Evolutionary conservation across 2,113 vertebrate species (phyloP).

Genomic region (Ciconia boyciana): DNA sequence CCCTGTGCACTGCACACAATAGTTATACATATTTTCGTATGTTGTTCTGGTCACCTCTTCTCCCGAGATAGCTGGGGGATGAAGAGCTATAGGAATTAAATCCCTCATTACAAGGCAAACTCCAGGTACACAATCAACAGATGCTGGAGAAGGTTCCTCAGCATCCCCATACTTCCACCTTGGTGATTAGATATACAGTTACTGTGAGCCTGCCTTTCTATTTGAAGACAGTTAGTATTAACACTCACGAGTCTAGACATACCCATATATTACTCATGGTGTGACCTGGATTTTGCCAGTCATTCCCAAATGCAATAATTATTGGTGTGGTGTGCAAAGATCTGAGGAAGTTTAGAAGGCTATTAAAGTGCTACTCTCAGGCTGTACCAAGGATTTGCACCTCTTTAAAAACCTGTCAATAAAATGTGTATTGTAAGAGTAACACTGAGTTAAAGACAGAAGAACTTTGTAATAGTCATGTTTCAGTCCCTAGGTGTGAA

Average conservation of each 20-base stretch:
- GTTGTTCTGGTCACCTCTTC: background rate
- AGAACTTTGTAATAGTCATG: background rate
- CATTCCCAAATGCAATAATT: background rate
- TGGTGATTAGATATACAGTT: background rate
- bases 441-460: background rate
- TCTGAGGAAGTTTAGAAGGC: background rate
- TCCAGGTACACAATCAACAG: background rate
- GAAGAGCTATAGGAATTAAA: background rate
- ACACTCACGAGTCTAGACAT: background rate
- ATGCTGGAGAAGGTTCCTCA: background rate
- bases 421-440: background rate
- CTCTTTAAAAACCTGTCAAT: constrained; percentile 4
- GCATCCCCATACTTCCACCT: background rate
- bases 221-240: background rate
- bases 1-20: background rate
- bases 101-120: background rate
- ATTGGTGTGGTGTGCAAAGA: background rate
- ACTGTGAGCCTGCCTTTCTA: background rate
- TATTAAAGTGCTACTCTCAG: constrained; percentile 33
- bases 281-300: background rate
- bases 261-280: background rate
- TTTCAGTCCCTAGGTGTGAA: background rate
- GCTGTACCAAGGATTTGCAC: background rate
- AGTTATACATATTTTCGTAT: background rate
- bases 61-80: background rate